Percentiles rank a stretch among this genome's conserved stretches.
These are phyloP conservation scores for Silurus aristotelis DNA, from an alignment of 2,797 vertebrate genomes.

Conservation along the genomic window DNA sequence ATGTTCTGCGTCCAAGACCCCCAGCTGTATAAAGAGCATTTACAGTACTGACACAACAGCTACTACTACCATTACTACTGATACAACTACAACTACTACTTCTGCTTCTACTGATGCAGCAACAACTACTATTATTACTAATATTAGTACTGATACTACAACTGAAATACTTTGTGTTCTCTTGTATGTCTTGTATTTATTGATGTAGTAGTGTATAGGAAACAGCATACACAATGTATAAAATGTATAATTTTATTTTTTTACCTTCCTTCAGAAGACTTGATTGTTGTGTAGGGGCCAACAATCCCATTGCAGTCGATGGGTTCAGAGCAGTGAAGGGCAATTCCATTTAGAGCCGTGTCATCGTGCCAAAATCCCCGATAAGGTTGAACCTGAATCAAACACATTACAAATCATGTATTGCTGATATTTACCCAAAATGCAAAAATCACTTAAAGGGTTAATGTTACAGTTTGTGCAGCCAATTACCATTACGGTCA, in stretches of 20 bases:
- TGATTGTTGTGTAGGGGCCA: neutral
- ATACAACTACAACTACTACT: neutral
- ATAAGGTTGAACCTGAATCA: neutral
- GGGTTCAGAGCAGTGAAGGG: slow-evolving; percentile 6
- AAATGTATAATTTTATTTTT: too few relatives aligned
- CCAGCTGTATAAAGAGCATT: neutral
- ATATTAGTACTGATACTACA: too few relatives aligned
- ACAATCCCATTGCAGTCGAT: too few relatives aligned
- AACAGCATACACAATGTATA: neutral
- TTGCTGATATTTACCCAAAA: too few relatives aligned
- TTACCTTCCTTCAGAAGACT: slow-evolving; percentile 1
- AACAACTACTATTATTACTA: too few relatives aligned
- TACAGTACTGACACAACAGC: neutral
- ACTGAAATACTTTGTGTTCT: neutral
- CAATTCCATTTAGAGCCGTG: slow-evolving; percentile 23
- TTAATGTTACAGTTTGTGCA: neutral
- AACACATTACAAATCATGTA: too few relatives aligned
- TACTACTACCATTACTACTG: neutral
- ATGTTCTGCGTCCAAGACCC: too few relatives aligned
- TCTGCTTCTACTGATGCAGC: neutral
- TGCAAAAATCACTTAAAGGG: too few relatives aligned
- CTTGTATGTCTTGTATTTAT: neutral
- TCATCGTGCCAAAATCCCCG: neutral
- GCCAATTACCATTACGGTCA: neutral
- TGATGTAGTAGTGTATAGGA: neutral